Base-by-base conservation (phyloP, 2,797 vertebrate species). In the Chromis chromis region DNA sequence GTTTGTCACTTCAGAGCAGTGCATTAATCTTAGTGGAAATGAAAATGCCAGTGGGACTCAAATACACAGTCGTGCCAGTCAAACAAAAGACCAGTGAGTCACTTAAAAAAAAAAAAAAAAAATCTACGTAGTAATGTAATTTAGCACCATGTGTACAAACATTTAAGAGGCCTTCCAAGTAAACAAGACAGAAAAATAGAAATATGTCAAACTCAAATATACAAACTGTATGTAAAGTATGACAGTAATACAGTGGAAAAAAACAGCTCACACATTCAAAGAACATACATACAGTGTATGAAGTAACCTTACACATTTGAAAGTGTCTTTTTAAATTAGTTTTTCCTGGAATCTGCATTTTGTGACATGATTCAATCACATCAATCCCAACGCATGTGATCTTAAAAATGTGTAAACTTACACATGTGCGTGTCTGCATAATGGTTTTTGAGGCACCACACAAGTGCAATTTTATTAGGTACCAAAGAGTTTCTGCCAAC, bases 1-100 rank as follows among this genome's bases (percentile, higher is more conserved):
- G 60, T 59, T 73, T 78, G 66, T 86, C 77, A 79, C 69, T 74
- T 84, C 74, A 67, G 58, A 70, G 74, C 28, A 31, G 59, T 33
- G 6, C 13, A 2, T 79, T 74, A 25, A 63, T 83, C 82, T 76
- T 28, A 63, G 66, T 65, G 69, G 66, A 67, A 69, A 67, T 53
- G 27, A 65, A 73, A 81, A 79, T 46, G 31, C 36, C 42, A 65
- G 48, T 19, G 66, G 73, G 76, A 67, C 60, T 53, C 75, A 10
- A 56, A 31, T 48, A 61, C 70, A 73, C 49, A 60, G 56, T 39
- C 55, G 48, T 67, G 46, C 63, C 69, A 49, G 64, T 79, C 79
- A 83, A 70, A 78, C 53, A 70, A 80, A 81, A 60, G 55, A 61
- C 70, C 60, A 75, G 70, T 56, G 70, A 81, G 42, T 65, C 60